Conservation (phyloP, 1,140 invertebrate genomes). For the Macrobrachium nipponense region DNA sequence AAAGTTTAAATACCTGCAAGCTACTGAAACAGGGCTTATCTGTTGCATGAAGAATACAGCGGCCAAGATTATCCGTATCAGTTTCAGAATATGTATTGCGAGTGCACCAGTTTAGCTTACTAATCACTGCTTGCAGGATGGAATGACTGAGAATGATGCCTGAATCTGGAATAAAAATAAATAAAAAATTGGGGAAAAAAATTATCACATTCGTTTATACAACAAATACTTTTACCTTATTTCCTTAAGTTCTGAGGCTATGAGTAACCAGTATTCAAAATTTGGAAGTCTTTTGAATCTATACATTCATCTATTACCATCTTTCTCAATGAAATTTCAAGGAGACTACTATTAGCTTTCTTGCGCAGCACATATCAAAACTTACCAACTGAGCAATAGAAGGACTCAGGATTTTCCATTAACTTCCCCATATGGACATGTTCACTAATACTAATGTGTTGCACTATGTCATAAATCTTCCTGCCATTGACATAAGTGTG, state of each 20-base stretch:
- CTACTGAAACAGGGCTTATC: conserved; percentile 74
- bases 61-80: conserved; percentile 84
- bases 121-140: conserved; percentile 78
- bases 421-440: conserved; percentile 80
- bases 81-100: conserved; percentile 82
- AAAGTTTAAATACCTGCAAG: conserved; percentile 70
- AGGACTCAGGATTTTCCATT: conserved; percentile 41
- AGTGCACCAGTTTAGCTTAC: conserved; percentile 84
- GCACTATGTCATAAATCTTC: conserved; percentile 77
- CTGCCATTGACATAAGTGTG: conserved; percentile 82
- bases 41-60: conserved; percentile 81
- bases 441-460: conserved; percentile 83
- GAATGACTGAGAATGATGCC: conserved; percentile 83
- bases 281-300: no score
- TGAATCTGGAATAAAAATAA: conserved; percentile 72
- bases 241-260: no score
- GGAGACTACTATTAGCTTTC: no score
- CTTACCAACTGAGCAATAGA: conserved; percentile 58
- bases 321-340: no score
- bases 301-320: no score
- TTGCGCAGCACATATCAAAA: not conserved
- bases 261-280: no score
- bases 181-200: not conserved
- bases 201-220: no score
- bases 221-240: no score